Evolutionary conservation across 2,888 invertebrate species (phyloP).

Genomic region (Heterodera filipjevi): DNA sequence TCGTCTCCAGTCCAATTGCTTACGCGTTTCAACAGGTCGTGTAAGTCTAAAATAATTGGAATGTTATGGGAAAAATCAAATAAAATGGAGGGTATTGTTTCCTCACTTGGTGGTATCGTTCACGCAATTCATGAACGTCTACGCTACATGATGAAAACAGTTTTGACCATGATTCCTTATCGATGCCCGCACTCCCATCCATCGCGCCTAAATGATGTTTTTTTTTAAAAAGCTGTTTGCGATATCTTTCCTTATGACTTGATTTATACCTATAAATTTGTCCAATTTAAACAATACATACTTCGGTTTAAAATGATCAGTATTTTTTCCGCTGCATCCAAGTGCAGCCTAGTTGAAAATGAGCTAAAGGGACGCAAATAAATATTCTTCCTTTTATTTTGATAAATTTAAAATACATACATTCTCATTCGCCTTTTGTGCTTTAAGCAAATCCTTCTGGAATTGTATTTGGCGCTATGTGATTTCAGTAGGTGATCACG

Average conservation of each 20-base stretch:
- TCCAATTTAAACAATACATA: background rate
- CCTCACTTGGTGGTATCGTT: conserved; percentile 87
- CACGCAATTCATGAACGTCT: conserved; percentile 67
- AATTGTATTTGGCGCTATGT: too few species aligned
- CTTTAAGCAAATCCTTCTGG: too few species aligned
- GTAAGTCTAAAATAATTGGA: background rate
- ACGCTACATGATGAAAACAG: conserved; percentile 85
- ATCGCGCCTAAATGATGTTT: conserved; percentile 29
- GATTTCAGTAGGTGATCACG: too few species aligned
- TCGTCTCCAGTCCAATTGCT: conserved; percentile 51
- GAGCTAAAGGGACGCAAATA: conserved; percentile 47
- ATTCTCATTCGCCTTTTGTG: too few species aligned
- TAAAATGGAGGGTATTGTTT: too few species aligned
- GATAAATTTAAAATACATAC: too few species aligned
- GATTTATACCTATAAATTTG: too few species aligned
- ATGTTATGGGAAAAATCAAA: too few species aligned
- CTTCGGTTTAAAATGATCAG: conserved; percentile 96
- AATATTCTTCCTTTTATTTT: too few species aligned
- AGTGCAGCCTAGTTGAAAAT: conserved; percentile 60
- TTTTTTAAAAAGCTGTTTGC: too few species aligned
- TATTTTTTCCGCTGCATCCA: conserved; percentile 76
- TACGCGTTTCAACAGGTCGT: conserved; percentile 57
- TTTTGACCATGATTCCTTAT: conserved; percentile 81
- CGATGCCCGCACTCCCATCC: conserved; percentile 60
- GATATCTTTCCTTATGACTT: too few species aligned